Conservation (phyloP, 2,797 vertebrate genomes). For the Myotis daubentonii region DNA sequence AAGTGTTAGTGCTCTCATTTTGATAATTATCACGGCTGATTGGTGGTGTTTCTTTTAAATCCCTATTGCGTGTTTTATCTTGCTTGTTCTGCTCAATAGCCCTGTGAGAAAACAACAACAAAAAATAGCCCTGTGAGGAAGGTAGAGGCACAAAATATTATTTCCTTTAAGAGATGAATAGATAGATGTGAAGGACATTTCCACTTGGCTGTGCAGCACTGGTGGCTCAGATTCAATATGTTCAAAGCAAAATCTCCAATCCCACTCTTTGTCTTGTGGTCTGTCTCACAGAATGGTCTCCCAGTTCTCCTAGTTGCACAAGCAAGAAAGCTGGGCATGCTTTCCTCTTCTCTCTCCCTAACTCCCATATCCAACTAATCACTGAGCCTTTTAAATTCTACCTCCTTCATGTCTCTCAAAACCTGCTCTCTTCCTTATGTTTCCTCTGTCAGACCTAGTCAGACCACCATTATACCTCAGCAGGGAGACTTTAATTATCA, state of each 20-base stretch:
- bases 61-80: not conserved
- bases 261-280: not conserved
- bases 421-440: not conserved
- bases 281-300: not conserved
- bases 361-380: not conserved
- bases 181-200: not conserved
- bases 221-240: not conserved
- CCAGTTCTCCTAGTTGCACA: not conserved
- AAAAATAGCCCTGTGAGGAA: not conserved
- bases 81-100: not conserved
- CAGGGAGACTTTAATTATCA: not conserved
- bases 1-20: constrained; percentile 61
- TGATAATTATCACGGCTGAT: constrained; percentile 40
- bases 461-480: not conserved
- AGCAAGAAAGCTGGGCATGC: not conserved
- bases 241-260: not conserved
- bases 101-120: not conserved
- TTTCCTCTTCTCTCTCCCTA: not conserved
- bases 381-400: not conserved
- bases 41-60: not conserved
- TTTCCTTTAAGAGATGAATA: not conserved
- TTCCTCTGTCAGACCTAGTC: not conserved
- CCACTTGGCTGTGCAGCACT: not conserved
- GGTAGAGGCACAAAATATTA: not conserved
- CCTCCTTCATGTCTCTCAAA: not conserved